Conservation (phyloP, 2,113 vertebrate species). For the Gallinago media region DNA sequence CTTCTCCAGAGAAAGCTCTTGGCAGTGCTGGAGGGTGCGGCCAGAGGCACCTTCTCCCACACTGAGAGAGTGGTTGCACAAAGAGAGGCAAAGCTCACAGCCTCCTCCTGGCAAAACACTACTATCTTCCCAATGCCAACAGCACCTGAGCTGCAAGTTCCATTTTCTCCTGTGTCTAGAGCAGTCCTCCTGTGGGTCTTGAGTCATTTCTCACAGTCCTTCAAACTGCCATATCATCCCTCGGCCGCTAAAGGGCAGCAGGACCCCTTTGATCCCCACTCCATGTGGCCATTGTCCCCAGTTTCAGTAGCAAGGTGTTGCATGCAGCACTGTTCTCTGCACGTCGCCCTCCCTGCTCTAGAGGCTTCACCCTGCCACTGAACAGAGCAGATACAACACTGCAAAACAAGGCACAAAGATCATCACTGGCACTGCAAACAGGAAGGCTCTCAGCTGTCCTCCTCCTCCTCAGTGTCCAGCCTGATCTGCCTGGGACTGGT, state of each 20-base stretch:
- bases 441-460: neutral
- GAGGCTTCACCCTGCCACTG: neutral
- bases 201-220: neutral
- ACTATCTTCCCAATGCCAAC: neutral
- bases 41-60: neutral
- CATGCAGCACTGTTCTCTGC: neutral
- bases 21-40: neutral
- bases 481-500: neutral
- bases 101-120: neutral
- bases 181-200: neutral
- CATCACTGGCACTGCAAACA: neutral
- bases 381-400: neutral
- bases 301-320: neutral
- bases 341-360: neutral
- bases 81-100: neutral
- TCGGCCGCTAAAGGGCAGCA: slow-evolving; percentile 33
- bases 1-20: neutral
- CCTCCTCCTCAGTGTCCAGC: neutral
- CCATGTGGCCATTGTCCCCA: neutral
- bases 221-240: neutral
- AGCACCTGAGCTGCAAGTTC: neutral
- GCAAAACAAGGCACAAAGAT: neutral
- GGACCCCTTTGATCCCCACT: neutral
- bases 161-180: neutral
- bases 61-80: neutral